Base-by-base conservation (phyloP, 2,797 vertebrate species). In the Chromis chromis region DNA sequence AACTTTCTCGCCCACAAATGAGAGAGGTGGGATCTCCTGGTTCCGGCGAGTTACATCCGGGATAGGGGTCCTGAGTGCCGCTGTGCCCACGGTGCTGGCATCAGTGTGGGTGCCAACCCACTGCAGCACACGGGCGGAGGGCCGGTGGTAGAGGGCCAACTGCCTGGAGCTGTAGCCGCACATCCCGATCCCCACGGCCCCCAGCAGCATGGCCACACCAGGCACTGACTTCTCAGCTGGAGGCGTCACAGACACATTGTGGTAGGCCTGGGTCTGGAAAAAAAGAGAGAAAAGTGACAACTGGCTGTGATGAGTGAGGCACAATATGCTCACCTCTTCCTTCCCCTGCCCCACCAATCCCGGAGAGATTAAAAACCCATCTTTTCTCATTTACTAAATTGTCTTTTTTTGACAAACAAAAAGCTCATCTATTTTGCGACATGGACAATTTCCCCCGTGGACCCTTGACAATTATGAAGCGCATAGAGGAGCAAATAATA, bases 151-250 rank as follows among this genome's bases (percentile, higher is more conserved):
- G 46, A 94, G 86, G 66, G 93, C 82, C 80, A 94, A 61, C 87
- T 94, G 93, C 59, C 83, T 89, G 79, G 93, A 94, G 90, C 93
- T 94, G 90, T 94, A 93, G 66, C 93, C 87, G 4, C 93, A 95
- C 93, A 94, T 82, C 25, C 88, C 91, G n/a, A 94, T 91, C 25
- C 93, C 94, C 77, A 94, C 42, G 3, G 92, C 90, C 59, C 93
- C 92, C 76, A 94, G 80, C 69, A 93, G 72, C 90, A 94, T 25
- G 0, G 94, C 93, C 83, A 94, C 27, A 39, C 89, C 87, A 0
- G 90, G 87, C 79, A 90, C 52, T 72, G 73, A 66, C 73, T 76
- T 90, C 77, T 89, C 81, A 21, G 77, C 77, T 19, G 84, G 78
- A 21, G 85, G 74, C 2, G 57, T 68, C 76, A 88, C 64, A 2